phyloP scores from a whole-genome alignment of 53 echinoderm and acorn worm genomes.

The Zoroaster sp. region DNA sequence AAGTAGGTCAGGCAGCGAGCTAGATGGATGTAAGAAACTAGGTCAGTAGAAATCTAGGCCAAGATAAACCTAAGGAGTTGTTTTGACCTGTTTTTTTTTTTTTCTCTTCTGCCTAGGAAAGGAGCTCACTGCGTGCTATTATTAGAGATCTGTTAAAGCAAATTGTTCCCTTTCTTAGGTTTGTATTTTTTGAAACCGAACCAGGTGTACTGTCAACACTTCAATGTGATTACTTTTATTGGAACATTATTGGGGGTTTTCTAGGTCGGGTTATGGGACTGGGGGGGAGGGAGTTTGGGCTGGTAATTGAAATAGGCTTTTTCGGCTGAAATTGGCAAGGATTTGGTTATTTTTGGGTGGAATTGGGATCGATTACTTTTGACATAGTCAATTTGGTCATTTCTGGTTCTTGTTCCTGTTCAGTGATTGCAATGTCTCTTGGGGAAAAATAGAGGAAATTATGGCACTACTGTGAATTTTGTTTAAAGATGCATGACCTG shows the following conservation, averaged over 20 bases:
- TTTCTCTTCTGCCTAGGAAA: background rate
- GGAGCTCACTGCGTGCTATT: background rate
- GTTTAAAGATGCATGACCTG: too few relatives aligned
- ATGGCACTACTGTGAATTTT: too few relatives aligned
- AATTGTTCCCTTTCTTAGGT: background rate
- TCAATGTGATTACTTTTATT: background rate
- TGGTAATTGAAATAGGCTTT: background rate
- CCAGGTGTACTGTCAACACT: background rate
- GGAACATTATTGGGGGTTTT: background rate
- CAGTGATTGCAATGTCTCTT: background rate
- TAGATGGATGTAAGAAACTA: constrained; percentile 47
- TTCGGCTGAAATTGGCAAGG: background rate
- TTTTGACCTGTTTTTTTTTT: constrained; percentile 28
- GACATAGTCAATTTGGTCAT: background rate
- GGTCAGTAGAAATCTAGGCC: constrained; percentile 48
- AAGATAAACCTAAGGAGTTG: constrained; percentile 29
- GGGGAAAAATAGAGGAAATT: too few relatives aligned
- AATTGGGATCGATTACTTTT: background rate
- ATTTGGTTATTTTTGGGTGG: background rate
- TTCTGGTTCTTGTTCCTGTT: background rate
- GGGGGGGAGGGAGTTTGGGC: background rate
- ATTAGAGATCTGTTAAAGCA: background rate
- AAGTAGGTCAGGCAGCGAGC: constrained; percentile 44
- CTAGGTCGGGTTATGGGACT: background rate
- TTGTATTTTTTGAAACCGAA: constrained; percentile 7